Base-by-base conservation (phyloP, 2,113 vertebrate species). In the Panurus biarmicus region DNA sequence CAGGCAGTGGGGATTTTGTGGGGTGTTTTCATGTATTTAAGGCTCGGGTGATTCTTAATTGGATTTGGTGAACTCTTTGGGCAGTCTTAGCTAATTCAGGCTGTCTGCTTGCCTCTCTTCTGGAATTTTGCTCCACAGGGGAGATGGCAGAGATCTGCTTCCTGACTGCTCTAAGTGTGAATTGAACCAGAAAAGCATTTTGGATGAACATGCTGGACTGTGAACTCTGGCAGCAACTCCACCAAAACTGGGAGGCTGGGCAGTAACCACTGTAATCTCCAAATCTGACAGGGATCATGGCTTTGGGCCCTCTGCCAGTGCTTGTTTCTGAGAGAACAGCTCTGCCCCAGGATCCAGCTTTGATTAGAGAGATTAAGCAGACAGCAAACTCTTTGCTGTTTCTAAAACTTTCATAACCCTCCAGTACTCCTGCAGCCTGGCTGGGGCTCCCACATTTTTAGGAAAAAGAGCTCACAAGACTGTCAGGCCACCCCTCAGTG, bases 321-420 rank as follows among this genome's bases (percentile, higher is more conserved):
- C 88, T 90, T 47, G 56, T 80, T 94, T 93, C 75, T 66, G 67
- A 64, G 67, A 48, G 60, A 90, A 28, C 56, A 70, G 64, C 64
- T 85, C 64, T 91, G 69, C 73, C 57, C 40, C 53, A 25, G 81
- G 73, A 44, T 47, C 31, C 70, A 53, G 15, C 56, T 94, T 80
- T 71, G 69, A 86, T 96, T 48, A 64, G 60, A 67, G 81, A 91
- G 87, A 92, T 88, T 74, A 77, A 77, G 72, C 92, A 95, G 67
- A 9, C 7, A 3, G 21, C 18, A 12, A 69, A 45, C 17, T 51
- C 70, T 53, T n/a, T 36, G 50, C 57, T 75, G 50, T 28, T 89
- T 65, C 75, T 62, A 44, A 82, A 84, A 77, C 56, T 90, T 65
- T 23, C 51, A 14, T 31, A 64, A 86, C 61, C 29, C 3, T 10